Percentiles rank a stretch among this genome's conserved stretches.
phyloP scores from a whole-genome alignment of 2,113 vertebrate species.

The Ondatra zibethicus region DNA sequence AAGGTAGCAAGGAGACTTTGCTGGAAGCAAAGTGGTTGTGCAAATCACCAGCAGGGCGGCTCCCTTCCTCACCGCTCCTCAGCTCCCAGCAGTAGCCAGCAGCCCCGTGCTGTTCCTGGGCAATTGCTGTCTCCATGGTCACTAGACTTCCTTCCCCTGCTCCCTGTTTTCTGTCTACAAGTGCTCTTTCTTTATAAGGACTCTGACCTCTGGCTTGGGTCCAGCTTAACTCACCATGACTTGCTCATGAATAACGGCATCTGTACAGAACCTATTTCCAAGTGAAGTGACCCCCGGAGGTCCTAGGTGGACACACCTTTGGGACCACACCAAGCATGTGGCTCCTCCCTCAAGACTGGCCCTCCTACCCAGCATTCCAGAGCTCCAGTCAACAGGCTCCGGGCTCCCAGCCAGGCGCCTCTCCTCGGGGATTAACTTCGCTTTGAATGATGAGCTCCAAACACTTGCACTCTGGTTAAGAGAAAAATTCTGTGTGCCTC shows the following conservation, averaged over 20 bases:
- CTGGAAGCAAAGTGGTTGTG: background rate
- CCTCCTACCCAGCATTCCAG: conserved; percentile 9
- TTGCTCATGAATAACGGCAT: background rate
- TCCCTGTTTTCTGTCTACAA: background rate
- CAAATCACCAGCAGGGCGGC: background rate
- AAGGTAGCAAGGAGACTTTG: background rate
- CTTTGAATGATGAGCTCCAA: conserved; percentile 47
- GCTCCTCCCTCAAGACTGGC: background rate
- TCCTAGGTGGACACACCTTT: background rate
- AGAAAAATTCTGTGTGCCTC: conserved; percentile 30
- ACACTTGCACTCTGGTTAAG: conserved; percentile 36
- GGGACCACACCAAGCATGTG: background rate
- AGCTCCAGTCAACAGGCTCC: background rate
- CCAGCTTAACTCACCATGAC: background rate
- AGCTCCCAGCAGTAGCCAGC: background rate
- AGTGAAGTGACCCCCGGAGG: background rate
- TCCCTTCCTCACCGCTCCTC: background rate
- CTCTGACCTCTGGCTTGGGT: background rate
- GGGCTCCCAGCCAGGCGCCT: conserved; percentile 22
- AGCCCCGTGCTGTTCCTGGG: background rate
- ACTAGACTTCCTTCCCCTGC: background rate
- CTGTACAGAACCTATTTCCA: background rate
- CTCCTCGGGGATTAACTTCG: conserved; percentile 20
- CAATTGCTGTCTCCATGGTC: background rate
- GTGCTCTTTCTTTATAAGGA: background rate